Conservation (phyloP, 2,797 vertebrate species). For the Phataginus tetradactyla region DNA sequence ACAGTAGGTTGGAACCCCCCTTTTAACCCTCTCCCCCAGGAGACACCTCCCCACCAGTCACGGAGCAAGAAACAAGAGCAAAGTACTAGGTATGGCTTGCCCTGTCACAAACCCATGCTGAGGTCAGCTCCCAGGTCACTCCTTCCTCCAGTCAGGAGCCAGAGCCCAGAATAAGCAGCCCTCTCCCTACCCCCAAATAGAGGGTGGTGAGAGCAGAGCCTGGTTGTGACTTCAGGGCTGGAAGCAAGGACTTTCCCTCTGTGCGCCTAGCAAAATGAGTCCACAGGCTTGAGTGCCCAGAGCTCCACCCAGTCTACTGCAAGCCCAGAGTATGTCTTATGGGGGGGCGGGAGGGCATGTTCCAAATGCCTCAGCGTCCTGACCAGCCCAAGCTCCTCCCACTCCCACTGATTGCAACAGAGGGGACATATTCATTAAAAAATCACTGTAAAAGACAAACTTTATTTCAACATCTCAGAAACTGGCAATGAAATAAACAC, state of each 20-base stretch:
- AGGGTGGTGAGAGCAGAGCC: not conserved
- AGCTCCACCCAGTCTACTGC: not conserved
- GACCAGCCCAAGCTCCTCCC: not conserved
- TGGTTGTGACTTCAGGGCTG: not conserved
- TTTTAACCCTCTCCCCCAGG: not conserved
- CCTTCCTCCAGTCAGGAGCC: not conserved
- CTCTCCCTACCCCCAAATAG: not conserved
- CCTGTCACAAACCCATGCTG: not conserved
- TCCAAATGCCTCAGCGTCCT: not conserved
- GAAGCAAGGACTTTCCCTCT: not conserved
- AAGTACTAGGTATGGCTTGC: not conserved
- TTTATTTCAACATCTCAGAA: constrained; percentile 57
- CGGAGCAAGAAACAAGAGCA: not conserved
- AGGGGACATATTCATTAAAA: not conserved
- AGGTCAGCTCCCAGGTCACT: not conserved
- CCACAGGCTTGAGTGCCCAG: not conserved
- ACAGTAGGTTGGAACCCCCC: too few species aligned
- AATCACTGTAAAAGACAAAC: not conserved
- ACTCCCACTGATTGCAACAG: not conserved
- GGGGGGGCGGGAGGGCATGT: not conserved
- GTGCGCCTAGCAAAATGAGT: not conserved
- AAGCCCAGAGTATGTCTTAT: not conserved
- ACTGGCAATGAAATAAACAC: not conserved
- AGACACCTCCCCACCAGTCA: not conserved
- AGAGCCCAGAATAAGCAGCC: not conserved